Conservation (phyloP, 2,888 invertebrate genomes). For the Fabriciana adippe region DNA sequence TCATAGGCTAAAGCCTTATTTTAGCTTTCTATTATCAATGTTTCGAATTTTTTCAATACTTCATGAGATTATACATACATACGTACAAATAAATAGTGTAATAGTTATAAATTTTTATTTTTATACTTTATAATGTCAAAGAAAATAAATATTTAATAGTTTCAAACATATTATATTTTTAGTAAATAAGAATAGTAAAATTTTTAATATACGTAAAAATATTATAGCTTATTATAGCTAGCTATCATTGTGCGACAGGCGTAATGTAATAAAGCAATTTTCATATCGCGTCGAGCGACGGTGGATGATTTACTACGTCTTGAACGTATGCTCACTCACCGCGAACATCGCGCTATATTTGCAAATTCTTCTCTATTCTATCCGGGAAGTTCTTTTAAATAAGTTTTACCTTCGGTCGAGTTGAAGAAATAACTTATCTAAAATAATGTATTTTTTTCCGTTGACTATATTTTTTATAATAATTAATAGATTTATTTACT, state of each 20-base stretch:
- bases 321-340: conserved; percentile 47
- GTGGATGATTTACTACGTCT: conserved; percentile 64
- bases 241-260: conserved; percentile 45
- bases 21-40: no score
- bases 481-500: no score
- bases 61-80: no score
- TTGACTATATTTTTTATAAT: no score
- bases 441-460: background rate
- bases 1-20: no score
- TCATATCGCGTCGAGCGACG: conserved; percentile 57
- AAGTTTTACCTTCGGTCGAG: background rate
- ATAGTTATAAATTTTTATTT: no score
- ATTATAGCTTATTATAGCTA: conserved; percentile 6
- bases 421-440: background rate
- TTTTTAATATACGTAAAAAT: background rate
- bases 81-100: no score
- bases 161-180: no score
- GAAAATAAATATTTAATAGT: no score
- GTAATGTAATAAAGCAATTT: conserved; percentile 53
- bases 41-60: no score
- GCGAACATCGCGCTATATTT: conserved; percentile 44
- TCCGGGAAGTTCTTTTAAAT: conserved; percentile 19
- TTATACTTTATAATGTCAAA: no score
- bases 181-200: no score
- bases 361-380: conserved; percentile 28